Conservation (phyloP, 1,140 invertebrate species). For the Drosophila tani region DNA sequence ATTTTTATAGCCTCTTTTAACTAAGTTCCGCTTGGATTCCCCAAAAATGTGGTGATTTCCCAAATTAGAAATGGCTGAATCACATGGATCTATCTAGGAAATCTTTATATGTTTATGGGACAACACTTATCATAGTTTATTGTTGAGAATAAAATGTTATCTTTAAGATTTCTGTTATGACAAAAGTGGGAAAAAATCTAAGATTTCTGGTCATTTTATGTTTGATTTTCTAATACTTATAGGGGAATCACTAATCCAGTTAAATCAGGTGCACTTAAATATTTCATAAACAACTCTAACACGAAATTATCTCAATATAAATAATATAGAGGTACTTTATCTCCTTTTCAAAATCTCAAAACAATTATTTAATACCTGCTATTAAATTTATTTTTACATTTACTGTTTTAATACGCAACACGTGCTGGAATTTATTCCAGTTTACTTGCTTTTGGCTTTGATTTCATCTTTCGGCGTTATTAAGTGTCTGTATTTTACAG, state of each 20-base stretch:
- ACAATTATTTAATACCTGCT: slow-evolving; percentile 2
- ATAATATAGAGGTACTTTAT: slow-evolving; percentile 1
- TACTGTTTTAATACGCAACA: slow-evolving; percentile 7
- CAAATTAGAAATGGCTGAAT: neutral
- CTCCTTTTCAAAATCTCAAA: neutral
- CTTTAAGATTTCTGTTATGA: neutral
- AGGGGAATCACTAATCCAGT: neutral
- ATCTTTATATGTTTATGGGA: neutral
- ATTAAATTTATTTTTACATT: slow-evolving; percentile 11
- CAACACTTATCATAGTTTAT: neutral
- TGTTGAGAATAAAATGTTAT: neutral
- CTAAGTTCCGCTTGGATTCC: neutral
- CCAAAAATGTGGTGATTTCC: neutral
- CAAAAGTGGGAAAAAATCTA: neutral
- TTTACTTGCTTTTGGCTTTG: neutral
- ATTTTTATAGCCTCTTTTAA: neutral
- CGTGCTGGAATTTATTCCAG: slow-evolving; percentile 7
- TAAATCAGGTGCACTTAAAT: neutral
- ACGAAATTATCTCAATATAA: slow-evolving; percentile 1
- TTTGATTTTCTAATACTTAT: too few relatives aligned
- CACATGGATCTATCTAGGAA: neutral
- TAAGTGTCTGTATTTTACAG: slow-evolving; percentile 10
- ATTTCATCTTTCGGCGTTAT: slow-evolving; percentile 1
- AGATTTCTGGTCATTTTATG: too few relatives aligned
- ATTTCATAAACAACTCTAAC: slow-evolving; percentile 4